phyloP scores from a whole-genome alignment of 2,888 invertebrate species.

The Eupithecia centaureata region DNA sequence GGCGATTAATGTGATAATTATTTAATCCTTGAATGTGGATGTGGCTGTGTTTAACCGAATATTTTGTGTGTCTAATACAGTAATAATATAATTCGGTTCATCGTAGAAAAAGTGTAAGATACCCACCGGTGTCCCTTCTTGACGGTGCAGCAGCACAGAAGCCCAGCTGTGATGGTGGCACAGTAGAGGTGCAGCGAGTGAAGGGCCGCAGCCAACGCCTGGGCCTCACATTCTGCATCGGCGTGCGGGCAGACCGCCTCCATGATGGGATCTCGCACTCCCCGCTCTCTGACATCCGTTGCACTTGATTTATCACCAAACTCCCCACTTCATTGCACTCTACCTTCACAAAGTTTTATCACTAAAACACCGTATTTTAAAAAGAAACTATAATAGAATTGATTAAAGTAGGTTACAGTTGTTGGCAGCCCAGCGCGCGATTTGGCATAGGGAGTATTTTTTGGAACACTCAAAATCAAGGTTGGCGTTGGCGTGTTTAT shows the following conservation, averaged over 20 bases:
- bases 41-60: background rate
- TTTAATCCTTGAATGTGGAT: background rate
- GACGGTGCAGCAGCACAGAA: constrained; percentile 71
- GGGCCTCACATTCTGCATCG: constrained; percentile 61
- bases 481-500: constrained; percentile 21
- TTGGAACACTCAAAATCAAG: constrained; percentile 8
- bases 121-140: constrained; percentile 59
- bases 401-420: background rate
- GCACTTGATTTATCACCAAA: constrained; percentile 37
- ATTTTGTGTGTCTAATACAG: background rate
- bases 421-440: constrained; percentile 8
- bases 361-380: background rate
- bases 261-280: constrained; percentile 51
- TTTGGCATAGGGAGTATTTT: constrained; percentile 17
- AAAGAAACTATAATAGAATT: background rate
- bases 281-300: constrained; percentile 37
- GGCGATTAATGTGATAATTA: background rate
- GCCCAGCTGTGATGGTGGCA: constrained; percentile 69
- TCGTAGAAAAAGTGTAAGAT: background rate
- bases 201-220: constrained; percentile 68
- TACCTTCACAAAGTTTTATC: constrained; percentile 6
- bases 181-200: constrained; percentile 77
- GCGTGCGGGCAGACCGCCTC: constrained; percentile 68
- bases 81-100: background rate
- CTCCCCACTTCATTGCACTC: constrained; percentile 33